These are phyloP conservation scores for Poecilia gillii DNA, from an alignment of 2,797 vertebrate genomes.

Conservation along the genomic window DNA sequence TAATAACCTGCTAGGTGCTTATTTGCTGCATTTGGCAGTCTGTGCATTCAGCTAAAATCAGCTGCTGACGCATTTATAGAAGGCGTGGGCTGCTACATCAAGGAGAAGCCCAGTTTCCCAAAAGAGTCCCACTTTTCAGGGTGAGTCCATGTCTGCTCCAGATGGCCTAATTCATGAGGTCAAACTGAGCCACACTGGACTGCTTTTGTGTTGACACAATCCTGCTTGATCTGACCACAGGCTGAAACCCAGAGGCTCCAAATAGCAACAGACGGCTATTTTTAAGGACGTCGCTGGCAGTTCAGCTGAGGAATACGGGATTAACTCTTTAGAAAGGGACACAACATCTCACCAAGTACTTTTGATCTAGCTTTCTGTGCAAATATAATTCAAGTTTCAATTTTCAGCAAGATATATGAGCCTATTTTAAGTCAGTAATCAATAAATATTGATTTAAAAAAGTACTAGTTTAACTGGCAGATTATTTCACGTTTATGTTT, in stretches of 20 bases:
- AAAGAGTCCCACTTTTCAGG: slow-evolving; percentile 43
- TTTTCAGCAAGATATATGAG: no score
- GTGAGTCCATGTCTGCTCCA: slow-evolving; percentile 55
- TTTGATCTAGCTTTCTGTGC: no score
- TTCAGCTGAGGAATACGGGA: slow-evolving; percentile 9
- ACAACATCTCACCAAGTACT: no score
- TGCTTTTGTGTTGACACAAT: slow-evolving; percentile 14
- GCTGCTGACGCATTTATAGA: slow-evolving; percentile 57
- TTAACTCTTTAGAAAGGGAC: slow-evolving; percentile 10
- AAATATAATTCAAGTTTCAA: no score
- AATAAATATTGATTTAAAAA: no score
- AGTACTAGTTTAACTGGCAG: neutral
- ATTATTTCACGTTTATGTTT: neutral
- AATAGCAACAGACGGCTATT: slow-evolving; percentile 36
- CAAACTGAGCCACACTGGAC: slow-evolving; percentile 40
- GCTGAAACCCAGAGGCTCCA: slow-evolving; percentile 25
- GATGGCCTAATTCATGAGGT: slow-evolving; percentile 29
- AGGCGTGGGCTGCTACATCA: slow-evolving; percentile 50
- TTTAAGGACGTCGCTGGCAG: slow-evolving; percentile 20
- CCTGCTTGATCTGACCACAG: slow-evolving; percentile 27
- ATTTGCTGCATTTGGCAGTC: slow-evolving; percentile 41
- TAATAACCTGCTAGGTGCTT: slow-evolving; percentile 49
- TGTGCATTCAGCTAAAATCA: slow-evolving; percentile 58
- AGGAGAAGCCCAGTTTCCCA: slow-evolving; percentile 60
- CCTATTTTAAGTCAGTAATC: no score